phyloP scores from a whole-genome alignment of 2,888 invertebrate genomes.

The Dione vanillae region DNA sequence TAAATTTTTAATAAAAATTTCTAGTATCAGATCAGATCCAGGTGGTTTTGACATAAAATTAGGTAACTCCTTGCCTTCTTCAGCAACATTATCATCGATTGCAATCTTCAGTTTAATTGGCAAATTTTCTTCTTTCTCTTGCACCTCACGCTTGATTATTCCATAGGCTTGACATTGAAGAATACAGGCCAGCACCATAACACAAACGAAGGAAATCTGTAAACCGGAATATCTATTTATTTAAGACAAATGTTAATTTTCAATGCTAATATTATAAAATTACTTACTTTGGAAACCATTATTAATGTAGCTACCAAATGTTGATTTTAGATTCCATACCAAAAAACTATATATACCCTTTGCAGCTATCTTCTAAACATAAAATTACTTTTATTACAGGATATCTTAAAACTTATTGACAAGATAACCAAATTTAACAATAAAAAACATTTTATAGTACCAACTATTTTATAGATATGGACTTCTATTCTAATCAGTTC shows the following conservation, averaged over 20 bases:
- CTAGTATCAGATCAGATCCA: neutral
- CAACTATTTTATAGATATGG: neutral
- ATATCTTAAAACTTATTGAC: conserved; percentile 13
- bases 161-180: conserved; percentile 6
- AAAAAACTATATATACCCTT: conserved; percentile 6
- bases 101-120: neutral
- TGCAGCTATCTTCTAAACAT: neutral
- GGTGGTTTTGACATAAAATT: neutral
- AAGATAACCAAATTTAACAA: neutral
- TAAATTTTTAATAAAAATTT: conserved; percentile 13
- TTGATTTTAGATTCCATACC: neutral
- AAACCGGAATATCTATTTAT: too few species aligned
- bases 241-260: too few species aligned
- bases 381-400: conserved; percentile 16
- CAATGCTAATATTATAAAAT: neutral
- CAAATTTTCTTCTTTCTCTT: neutral
- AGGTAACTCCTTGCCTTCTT: neutral
- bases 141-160: neutral
- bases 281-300: conserved; percentile 18
- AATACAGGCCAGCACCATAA: neutral
- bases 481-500: neutral
- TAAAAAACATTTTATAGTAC: conserved; percentile 1
- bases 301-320: neutral
- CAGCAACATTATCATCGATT: neutral
- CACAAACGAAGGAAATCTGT: neutral